phyloP scores from a whole-genome alignment of 2,113 vertebrate genomes.

The Chloebia gouldiae region DNA sequence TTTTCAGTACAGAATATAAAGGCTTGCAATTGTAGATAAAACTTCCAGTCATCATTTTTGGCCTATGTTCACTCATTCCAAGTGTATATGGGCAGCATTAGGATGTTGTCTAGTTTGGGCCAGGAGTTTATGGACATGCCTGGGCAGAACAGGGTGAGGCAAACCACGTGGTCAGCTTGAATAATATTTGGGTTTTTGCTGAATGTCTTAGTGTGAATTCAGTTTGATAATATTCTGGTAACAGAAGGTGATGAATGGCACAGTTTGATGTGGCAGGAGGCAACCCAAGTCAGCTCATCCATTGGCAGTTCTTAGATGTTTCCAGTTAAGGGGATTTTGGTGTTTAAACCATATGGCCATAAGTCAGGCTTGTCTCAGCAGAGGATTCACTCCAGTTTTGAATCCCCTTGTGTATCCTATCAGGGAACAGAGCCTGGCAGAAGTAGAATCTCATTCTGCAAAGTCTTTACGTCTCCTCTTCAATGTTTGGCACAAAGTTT shows the following conservation, averaged over 20 bases:
- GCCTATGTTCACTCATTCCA: too few species aligned
- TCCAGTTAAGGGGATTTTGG: background rate
- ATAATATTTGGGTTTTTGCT: accelerated
- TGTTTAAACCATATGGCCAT: background rate
- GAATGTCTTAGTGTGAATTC: too few species aligned
- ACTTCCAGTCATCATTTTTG: background rate
- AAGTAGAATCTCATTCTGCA: background rate
- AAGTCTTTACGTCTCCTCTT: background rate
- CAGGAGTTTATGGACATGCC: background rate
- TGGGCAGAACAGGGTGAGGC: background rate
- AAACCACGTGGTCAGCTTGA: background rate
- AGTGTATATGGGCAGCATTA: accelerated
- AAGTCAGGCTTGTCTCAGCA: background rate
- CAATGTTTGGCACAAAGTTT: background rate
- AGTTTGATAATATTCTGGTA: background rate
- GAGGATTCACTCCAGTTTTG: background rate
- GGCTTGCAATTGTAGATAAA: background rate
- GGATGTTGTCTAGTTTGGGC: background rate
- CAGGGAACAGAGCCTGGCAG: background rate
- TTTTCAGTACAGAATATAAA: background rate
- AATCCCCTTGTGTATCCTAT: background rate
- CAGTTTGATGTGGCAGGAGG: background rate
- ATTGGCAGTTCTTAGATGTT: background rate
- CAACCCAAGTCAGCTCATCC: background rate
- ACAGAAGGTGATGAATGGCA: background rate